phyloP scores from a whole-genome alignment of 1,140 invertebrate species.

The Scaptomyza montana region DNA sequence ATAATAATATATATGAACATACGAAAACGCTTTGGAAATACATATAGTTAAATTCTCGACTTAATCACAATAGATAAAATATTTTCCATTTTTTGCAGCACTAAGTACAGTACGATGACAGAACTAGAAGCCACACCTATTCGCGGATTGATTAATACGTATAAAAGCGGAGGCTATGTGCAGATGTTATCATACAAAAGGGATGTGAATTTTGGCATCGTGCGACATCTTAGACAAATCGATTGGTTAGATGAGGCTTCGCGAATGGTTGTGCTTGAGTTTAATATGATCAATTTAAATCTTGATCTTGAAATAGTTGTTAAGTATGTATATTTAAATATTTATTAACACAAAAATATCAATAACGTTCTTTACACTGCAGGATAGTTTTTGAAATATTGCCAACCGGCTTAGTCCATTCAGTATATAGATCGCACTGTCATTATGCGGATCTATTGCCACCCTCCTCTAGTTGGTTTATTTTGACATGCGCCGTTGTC shows the following conservation, averaged over 20 bases:
- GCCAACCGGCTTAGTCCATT: conserved; percentile 6
- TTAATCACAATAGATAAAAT: neutral
- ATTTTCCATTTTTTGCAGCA: neutral
- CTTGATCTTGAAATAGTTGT: conserved; percentile 23
- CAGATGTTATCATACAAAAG: conserved; percentile 21
- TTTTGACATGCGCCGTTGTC: neutral
- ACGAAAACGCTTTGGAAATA: no score
- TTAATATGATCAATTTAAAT: conserved; percentile 47
- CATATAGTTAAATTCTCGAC: no score
- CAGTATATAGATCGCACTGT: neutral
- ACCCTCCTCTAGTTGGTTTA: neutral
- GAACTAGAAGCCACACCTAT: conserved; percentile 14
- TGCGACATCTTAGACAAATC: conserved; percentile 14
- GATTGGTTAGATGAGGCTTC: conserved; percentile 54
- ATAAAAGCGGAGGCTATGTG: conserved; percentile 46
- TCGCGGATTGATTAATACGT: conserved; percentile 9
- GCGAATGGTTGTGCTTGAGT: conserved; percentile 42
- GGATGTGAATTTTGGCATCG: conserved; percentile 13
- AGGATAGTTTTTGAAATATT: conserved; percentile 31
- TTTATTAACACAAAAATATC: neutral
- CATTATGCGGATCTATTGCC: neutral
- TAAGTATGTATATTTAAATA: conserved; percentile 29
- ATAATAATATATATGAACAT: no score
- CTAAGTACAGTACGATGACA: conserved; percentile 14
- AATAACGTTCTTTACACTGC: neutral